Percentiles rank a stretch among this genome's conserved stretches.
These are phyloP conservation scores for Epinotia bilunana DNA, from an alignment of 2,888 invertebrate genomes.

Conservation along the genomic window DNA sequence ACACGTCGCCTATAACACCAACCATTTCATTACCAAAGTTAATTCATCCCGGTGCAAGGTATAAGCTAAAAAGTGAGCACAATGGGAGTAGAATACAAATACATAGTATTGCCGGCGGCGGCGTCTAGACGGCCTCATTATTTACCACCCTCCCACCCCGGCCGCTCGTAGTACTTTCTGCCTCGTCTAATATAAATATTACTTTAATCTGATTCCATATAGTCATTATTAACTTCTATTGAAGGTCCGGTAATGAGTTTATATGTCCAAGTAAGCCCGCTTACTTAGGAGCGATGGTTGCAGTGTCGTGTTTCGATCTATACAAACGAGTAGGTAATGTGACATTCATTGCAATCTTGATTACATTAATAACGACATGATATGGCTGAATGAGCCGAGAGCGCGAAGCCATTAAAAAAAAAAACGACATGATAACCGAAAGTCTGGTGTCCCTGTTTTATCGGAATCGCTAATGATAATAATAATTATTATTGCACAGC, in stretches of 20 bases:
- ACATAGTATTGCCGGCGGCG: constrained; percentile 59
- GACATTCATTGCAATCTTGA: no score
- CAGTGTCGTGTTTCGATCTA: no score
- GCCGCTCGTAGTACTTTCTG: constrained; percentile 47
- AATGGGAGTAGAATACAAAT: constrained; percentile 70
- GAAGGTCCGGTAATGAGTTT: not conserved
- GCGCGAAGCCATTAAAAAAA: no score
- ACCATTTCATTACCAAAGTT: constrained; percentile 4
- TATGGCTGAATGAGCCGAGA: no score
- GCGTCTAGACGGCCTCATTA: constrained; percentile 74
- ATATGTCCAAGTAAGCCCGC: not conserved
- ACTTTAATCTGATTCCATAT: constrained; percentile 28
- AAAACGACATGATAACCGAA: no score
- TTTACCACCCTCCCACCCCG: constrained; percentile 43
- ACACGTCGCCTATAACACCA: no score
- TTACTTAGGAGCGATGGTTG: not conserved
- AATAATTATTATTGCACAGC: no score
- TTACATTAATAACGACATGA: no score
- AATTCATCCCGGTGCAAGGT: constrained; percentile 51
- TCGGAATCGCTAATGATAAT: no score
- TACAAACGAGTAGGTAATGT: no score
- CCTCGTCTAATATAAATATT: constrained; percentile 39
- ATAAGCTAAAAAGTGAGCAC: constrained; percentile 58
- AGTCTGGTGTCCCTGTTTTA: no score
- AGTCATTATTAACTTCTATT: constrained; percentile 24